phyloP scores from a whole-genome alignment of 2,113 vertebrate species.

The Strix uralensis region DNA sequence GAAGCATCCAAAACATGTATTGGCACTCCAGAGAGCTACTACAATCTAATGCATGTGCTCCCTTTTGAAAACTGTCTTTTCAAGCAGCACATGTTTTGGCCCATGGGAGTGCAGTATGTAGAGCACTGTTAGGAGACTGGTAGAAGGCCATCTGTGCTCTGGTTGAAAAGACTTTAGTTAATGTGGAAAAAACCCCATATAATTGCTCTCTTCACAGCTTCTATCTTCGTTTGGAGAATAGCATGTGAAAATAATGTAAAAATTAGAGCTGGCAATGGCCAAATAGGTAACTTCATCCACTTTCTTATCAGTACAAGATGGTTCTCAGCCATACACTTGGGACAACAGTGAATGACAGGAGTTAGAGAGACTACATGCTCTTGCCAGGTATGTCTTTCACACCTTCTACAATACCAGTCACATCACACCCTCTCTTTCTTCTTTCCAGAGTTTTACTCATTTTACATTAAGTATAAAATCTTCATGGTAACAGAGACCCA shows the following conservation, averaged over 20 bases:
- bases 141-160: slow-evolving; percentile 25
- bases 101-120: background rate
- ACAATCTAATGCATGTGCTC: background rate
- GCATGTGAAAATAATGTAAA: background rate
- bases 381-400: background rate
- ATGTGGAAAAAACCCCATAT: background rate
- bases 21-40: background rate
- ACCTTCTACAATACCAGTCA: background rate
- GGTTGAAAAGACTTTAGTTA: slow-evolving; percentile 20
- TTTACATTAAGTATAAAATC: background rate
- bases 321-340: background rate
- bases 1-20: background rate
- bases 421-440: background rate
- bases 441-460: background rate
- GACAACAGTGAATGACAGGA: background rate
- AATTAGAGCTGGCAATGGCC: background rate
- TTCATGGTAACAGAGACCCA: background rate
- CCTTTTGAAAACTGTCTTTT: background rate
- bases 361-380: background rate
- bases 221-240: background rate
- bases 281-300: background rate
- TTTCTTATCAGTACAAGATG: background rate
- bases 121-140: background rate
- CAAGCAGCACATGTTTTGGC: background rate
- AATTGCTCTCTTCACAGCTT: slow-evolving; percentile 1